phyloP scores from a whole-genome alignment of 2,888 invertebrate species.

The Drosophila gaucha region DNA sequence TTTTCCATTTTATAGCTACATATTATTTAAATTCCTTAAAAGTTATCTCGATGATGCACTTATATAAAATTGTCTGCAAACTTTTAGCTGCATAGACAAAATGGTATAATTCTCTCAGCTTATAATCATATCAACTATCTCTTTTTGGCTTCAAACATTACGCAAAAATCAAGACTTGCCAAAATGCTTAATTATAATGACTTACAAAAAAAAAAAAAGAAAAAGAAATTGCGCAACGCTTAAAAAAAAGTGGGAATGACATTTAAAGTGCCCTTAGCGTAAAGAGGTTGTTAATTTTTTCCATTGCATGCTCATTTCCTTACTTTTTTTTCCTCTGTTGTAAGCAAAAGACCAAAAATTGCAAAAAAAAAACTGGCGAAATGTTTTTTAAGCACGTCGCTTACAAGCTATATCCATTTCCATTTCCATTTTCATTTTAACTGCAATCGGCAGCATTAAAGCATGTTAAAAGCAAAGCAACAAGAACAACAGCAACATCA shows the following conservation, averaged over 20 bases:
- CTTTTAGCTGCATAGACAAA: background rate
- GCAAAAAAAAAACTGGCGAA: constrained; percentile 35
- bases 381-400: constrained; percentile 71
- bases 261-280: constrained; percentile 51
- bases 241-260: constrained; percentile 32
- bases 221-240: constrained; percentile 14
- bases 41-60: no score
- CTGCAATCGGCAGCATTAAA: constrained; percentile 71
- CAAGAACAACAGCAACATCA: constrained; percentile 24
- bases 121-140: background rate
- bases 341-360: constrained; percentile 33
- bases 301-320: constrained; percentile 22
- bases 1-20: no score
- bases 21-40: no score
- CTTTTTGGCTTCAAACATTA: constrained; percentile 3
- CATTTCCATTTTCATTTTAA: constrained; percentile 65
- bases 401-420: constrained; percentile 65
- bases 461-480: constrained; percentile 50
- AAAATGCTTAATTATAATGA: constrained; percentile 25
- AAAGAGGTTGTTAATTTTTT: constrained; percentile 47
- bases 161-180: constrained; percentile 11
- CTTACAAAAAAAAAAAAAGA: constrained; percentile 10
- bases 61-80: background rate
- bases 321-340: background rate
- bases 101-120: no score